A percentile compares a stretch with the other conserved stretches of the same genome.
Conservation (phyloP, 1,140 invertebrate genomes). For the Ptiloglossa arizonensis region DNA sequence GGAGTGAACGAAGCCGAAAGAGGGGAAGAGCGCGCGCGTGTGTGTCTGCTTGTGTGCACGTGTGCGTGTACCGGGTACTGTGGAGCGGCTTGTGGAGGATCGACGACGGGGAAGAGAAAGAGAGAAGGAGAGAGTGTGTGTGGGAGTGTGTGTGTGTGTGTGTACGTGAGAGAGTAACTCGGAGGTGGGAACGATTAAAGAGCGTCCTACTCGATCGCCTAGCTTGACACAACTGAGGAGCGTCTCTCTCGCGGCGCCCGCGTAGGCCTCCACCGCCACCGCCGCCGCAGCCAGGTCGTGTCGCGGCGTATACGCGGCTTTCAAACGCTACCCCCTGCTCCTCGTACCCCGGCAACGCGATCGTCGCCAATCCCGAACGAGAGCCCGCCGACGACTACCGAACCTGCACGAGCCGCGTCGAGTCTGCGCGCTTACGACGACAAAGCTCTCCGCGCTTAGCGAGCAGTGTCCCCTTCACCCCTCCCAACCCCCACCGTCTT, state of each 20-base stretch:
- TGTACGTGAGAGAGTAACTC: conserved; percentile 71
- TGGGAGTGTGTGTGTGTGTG: conserved; percentile 42
- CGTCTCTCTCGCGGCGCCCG: conserved; percentile 71
- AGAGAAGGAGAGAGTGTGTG: conserved; percentile 14
- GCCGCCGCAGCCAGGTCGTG: conserved; percentile 52
- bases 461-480: background rate
- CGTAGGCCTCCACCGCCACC: conserved; percentile 66
- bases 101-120: background rate
- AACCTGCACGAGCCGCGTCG: conserved; percentile 51
- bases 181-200: conserved; percentile 79
- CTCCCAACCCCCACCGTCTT: conserved; percentile 33
- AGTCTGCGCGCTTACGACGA: too few relatives aligned
- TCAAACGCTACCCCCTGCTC: conserved; percentile 73
- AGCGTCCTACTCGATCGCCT: conserved; percentile 82
- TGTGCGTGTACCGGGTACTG: too few relatives aligned
- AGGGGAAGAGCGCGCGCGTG: conserved; percentile 33
- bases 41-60: conserved; percentile 58
- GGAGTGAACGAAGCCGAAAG: background rate
- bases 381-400: conserved; percentile 36
- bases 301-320: conserved; percentile 71
- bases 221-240: conserved; percentile 81
- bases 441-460: too few relatives aligned
- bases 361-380: conserved; percentile 56
- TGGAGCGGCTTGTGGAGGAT: background rate
- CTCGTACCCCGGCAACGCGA: conserved; percentile 32